Evolutionary conservation across 1,140 invertebrate genomes (phyloP).

Genomic region (Stegodyphus mimosarum): DNA sequence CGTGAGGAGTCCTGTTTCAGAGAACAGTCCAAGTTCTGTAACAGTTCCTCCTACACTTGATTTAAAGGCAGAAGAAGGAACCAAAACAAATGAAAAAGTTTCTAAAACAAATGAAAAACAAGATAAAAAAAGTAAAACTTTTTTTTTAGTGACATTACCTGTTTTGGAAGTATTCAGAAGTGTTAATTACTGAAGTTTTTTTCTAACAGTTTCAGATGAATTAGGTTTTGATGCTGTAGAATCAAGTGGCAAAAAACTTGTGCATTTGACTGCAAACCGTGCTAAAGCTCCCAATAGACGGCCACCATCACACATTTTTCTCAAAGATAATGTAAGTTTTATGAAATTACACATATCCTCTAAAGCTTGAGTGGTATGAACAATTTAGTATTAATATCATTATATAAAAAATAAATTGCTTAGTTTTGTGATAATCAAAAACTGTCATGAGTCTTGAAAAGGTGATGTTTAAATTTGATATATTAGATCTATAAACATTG

Average conservation of each 20-base stretch:
- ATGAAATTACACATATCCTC: background rate
- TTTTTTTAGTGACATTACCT: background rate
- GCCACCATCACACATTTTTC: slow-evolving; percentile 73
- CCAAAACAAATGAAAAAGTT: background rate
- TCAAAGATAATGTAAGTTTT: slow-evolving; percentile 63
- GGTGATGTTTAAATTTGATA: too few species aligned
- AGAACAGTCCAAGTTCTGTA: background rate
- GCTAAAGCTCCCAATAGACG: slow-evolving; percentile 74
- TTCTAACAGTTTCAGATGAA: too few species aligned
- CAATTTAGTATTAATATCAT: background rate
- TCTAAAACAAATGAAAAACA: background rate
- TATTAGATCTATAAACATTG: too few species aligned
- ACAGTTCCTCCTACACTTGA: background rate
- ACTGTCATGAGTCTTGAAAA: too few species aligned
- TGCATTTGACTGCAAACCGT: slow-evolving; percentile 75
- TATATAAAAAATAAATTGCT: too few species aligned
- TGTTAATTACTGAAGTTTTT: too few species aligned
- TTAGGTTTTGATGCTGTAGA: slow-evolving; percentile 74
- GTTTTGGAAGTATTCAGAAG: too few species aligned
- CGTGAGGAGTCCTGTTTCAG: background rate
- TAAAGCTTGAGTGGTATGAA: background rate
- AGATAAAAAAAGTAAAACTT: background rate
- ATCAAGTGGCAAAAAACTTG: slow-evolving; percentile 72
- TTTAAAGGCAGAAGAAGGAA: background rate
- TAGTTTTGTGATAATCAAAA: too few species aligned